Conservation (phyloP, 2,888 invertebrate species). For the Brenthis hecate region DNA sequence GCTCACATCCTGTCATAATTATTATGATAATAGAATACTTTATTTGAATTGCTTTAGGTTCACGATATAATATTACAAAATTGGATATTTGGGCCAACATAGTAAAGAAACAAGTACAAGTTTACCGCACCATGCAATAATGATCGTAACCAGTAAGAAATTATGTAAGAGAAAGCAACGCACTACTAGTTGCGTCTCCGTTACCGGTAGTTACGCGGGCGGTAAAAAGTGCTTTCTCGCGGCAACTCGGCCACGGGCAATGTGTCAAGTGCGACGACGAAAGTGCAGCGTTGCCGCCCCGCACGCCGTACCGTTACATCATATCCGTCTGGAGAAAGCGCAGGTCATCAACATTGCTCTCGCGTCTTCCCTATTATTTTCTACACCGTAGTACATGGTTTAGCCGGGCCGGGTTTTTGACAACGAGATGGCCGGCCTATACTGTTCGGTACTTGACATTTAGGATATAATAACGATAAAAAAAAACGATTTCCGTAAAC, state of each 20-base stretch:
- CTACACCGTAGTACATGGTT: background rate
- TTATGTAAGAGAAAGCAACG: constrained; percentile 80
- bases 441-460: background rate
- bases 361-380: constrained; percentile 34
- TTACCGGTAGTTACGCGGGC: constrained; percentile 71
- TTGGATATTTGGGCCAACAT: constrained; percentile 5
- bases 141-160: constrained; percentile 63
- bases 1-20: too few relatives aligned
- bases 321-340: constrained; percentile 77
- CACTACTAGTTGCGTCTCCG: constrained; percentile 71
- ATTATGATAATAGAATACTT: too few relatives aligned
- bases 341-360: constrained; percentile 67
- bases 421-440: too few relatives aligned
- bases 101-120: constrained; percentile 13
- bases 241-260: constrained; percentile 81
- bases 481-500: constrained; percentile 46
- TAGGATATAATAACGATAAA: constrained; percentile 1
- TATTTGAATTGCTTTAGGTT: background rate
- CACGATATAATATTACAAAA: constrained; percentile 7
- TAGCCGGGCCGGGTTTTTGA: background rate
- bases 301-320: constrained; percentile 68
- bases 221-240: constrained; percentile 81
- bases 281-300: constrained; percentile 72
- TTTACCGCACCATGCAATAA: constrained; percentile 48
- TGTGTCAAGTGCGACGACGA: constrained; percentile 81